Base-by-base conservation (phyloP, 2,797 vertebrate species). In the Paedocypris micromegethes region DNA sequence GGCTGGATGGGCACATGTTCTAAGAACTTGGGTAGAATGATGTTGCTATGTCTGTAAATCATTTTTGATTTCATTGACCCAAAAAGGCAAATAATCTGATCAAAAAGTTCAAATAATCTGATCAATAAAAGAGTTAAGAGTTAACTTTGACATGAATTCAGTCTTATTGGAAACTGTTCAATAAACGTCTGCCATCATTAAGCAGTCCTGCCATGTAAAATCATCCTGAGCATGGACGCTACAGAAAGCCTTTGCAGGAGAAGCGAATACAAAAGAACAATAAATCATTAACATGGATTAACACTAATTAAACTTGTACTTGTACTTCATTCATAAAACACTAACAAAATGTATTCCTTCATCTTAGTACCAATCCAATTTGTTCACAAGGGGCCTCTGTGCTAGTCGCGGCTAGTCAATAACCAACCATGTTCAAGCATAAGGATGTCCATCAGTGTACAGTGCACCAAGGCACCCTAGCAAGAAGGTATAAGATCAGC, bases 121-220 rank as follows among this genome's bases (percentile, higher is more conserved):
- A 23, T 23, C 23, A 23, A 23, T 23, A 23, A 23, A 23, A 23
- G 23, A 23, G 23, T 23, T 23, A 23, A 23, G 23, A 23, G 23
- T 23, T 23, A 23, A 23, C 1, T 23, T 23, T 23, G 23, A 23
- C 23, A 23, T 1, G 1, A n/a, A 57, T 66, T 48, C 38, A 9
- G 39, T 41, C 56, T 64, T 46, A 37, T 46, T 7, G 46, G 37
- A 54, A 7, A 56, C 7, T 66, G 64, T 50, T 8, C 44, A 41
- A 56, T 41, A n/a, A 5, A 50, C 3, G 47, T 9, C 7, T 6
- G 47, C 9, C 7, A 47, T n/a, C 57, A 59, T n/a, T 61, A 43
- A 59, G 8, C 58, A 48, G 39, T 49, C 38, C 2, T 42, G 8
- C 52, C 40, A 51, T 49, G 9, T 9, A 5, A 49, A 66, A 58